Percentiles rank a stretch among this genome's conserved stretches.
These are phyloP conservation scores for Parasteatoda tepidariorum DNA, from an alignment of 1,140 invertebrate species.

Conservation along the genomic window DNA sequence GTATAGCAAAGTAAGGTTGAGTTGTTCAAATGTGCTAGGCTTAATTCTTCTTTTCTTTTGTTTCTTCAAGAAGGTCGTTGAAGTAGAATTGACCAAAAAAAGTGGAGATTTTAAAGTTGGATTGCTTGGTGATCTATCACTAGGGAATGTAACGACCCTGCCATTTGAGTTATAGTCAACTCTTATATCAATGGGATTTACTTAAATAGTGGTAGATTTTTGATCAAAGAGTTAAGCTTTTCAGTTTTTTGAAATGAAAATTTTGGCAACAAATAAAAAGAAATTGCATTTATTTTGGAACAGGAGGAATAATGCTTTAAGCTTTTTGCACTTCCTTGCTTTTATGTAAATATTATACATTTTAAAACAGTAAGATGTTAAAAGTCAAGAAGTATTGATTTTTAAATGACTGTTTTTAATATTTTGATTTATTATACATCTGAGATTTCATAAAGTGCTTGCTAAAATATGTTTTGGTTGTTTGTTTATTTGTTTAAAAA, in stretches of 20 bases:
- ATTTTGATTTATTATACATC: neutral
- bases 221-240: slow-evolving; percentile 27
- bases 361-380: neutral
- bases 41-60: slow-evolving; percentile 44
- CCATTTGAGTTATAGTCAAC: slow-evolving; percentile 29
- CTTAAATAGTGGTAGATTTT: slow-evolving; percentile 14
- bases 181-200: slow-evolving; percentile 37
- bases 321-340: neutral
- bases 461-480: too few species aligned
- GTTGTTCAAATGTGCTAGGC: slow-evolving; percentile 21
- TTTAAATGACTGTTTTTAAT: neutral
- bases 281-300: neutral
- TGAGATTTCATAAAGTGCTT: neutral
- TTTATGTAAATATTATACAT: neutral
- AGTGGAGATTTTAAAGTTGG: slow-evolving; percentile 42
- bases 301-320: neutral
- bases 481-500: too few species aligned
- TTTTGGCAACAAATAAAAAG: neutral
- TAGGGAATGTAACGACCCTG: neutral
- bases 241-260: neutral
- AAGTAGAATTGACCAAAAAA: slow-evolving; percentile 24
- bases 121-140: slow-evolving; percentile 43
- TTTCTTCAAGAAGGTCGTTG: slow-evolving; percentile 16
- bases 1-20: slow-evolving; percentile 10
- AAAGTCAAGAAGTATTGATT: neutral